These are phyloP conservation scores for Mycteria americana DNA, from an alignment of 2,797 vertebrate species.

Conservation along the genomic window DNA sequence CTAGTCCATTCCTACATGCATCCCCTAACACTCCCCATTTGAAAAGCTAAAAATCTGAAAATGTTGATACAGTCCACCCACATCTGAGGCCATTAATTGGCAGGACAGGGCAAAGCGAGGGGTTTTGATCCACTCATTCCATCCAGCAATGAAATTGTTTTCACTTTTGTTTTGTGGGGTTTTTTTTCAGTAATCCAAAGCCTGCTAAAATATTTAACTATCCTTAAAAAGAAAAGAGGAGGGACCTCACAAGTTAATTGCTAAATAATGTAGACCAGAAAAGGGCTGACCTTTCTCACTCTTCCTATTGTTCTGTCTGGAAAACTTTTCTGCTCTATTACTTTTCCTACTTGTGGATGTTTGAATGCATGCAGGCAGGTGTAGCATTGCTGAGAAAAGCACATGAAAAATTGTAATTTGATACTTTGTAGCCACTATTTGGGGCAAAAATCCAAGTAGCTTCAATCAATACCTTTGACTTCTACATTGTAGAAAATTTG, in stretches of 20 bases:
- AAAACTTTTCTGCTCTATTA: neutral
- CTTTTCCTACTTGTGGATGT: neutral
- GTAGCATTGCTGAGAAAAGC: neutral
- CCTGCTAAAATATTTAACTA: neutral
- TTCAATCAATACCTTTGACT: constrained; percentile 14
- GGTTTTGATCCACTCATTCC: neutral
- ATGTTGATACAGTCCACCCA: neutral
- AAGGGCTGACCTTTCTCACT: neutral
- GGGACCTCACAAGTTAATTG: neutral
- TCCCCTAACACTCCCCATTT: neutral
- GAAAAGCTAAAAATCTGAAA: neutral
- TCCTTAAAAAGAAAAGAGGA: neutral
- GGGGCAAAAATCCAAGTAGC: neutral
- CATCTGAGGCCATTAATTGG: neutral
- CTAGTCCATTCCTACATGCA: neutral
- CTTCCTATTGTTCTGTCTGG: neutral
- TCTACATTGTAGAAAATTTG: neutral
- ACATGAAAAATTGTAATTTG: neutral
- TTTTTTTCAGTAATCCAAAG: neutral
- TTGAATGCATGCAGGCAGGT: neutral
- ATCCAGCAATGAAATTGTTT: neutral
- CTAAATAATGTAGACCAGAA: neutral
- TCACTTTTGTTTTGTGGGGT: neutral
- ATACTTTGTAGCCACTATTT: neutral
- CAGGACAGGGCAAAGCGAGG: neutral